phyloP scores from a whole-genome alignment of 2,888 invertebrate genomes.

The Leptopilina drosophilae region DNA sequence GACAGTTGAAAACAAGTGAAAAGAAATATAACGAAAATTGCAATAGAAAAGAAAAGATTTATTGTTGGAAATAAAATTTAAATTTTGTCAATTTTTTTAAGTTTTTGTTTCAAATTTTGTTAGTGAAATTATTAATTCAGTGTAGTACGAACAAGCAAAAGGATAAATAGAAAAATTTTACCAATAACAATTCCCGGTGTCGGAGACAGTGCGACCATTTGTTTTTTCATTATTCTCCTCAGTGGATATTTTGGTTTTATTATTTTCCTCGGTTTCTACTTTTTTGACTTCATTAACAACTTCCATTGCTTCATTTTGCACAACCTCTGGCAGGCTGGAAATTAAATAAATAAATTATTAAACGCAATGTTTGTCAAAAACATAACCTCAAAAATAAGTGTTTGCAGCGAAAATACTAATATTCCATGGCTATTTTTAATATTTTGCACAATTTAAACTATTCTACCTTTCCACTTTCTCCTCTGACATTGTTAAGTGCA shows the following conservation, averaged over 20 bases:
- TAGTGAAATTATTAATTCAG: not conserved
- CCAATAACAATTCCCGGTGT: conserved; percentile 72
- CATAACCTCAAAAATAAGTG: conserved; percentile 52
- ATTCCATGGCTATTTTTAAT: conserved; percentile 36
- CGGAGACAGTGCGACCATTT: conserved; percentile 63
- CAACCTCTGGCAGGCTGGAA: conserved; percentile 49
- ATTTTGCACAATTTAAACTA: not conserved
- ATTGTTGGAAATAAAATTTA: too few relatives aligned
- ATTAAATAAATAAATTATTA: conserved; percentile 34
- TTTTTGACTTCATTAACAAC: conserved; percentile 63
- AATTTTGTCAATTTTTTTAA: too few relatives aligned
- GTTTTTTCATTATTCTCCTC: conserved; percentile 64
- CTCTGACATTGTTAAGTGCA: conserved; percentile 62
- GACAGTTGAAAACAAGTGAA: too few relatives aligned
- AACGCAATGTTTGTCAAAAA: conserved; percentile 29
- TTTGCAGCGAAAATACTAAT: not conserved
- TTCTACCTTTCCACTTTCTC: conserved; percentile 66
- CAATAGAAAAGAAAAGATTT: too few relatives aligned
- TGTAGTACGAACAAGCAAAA: too few relatives aligned
- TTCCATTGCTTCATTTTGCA: conserved; percentile 55
- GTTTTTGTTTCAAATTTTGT: too few relatives aligned
- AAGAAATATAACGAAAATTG: too few relatives aligned
- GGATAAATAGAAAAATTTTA: conserved; percentile 51
- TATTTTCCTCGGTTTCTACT: conserved; percentile 65
- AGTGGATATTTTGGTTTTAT: conserved; percentile 58